Base-by-base conservation (phyloP, 2,888 invertebrate species). In the Oscheius sp. region DNA sequence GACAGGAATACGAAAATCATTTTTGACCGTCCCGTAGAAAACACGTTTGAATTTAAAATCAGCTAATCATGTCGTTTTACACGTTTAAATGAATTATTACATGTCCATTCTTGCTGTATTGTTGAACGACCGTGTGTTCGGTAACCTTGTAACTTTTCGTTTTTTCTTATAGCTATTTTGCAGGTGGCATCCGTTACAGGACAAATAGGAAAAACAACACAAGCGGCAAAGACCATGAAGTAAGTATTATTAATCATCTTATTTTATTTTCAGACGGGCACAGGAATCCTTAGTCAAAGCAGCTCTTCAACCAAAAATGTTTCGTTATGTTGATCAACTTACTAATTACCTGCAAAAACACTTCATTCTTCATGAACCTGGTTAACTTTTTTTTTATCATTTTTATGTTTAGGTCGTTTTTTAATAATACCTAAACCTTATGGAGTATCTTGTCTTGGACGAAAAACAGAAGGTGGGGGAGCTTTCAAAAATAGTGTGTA, bases 361-460 rank as follows among this genome's bases (percentile, higher is more conserved):
- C 32, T 70, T 76, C 17, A 54, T 72, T 36, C 69, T 72, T 4
- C 75, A 76, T 41, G 73, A 70, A n/a, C 73, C 73, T 14, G 73
- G 67, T 67, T 12, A 41, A 6, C 22, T 36, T 17, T 38, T 33
- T 24, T 6, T 30, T 0, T 4, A 12, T 32, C 47, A 24, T 28
- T 2, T 26, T 56, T 17, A 24, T 1, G 1, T 54, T 51, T 33
- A 70, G 72, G 75, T 14, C 50, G 74, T 44, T 78, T 76, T 67
- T 56, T 78, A 9, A 70, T 76, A 8, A 49, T 78, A 5, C 71
- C 73, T n/a, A 78, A 78, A 47, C 78, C 78, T n/a, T 76, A 71
- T 61, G 78, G 78, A 12, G 54, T 78, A 8, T 78, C 78, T 1
- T 75, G 73, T 44, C 57, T 76, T 17, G 78, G 78, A 30, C 49